Evolutionary conservation across 2,113 vertebrate genomes (phyloP), one percentile per base, ranked within the genome.

Genomic region (Corvus hawaiiensis): DNA sequence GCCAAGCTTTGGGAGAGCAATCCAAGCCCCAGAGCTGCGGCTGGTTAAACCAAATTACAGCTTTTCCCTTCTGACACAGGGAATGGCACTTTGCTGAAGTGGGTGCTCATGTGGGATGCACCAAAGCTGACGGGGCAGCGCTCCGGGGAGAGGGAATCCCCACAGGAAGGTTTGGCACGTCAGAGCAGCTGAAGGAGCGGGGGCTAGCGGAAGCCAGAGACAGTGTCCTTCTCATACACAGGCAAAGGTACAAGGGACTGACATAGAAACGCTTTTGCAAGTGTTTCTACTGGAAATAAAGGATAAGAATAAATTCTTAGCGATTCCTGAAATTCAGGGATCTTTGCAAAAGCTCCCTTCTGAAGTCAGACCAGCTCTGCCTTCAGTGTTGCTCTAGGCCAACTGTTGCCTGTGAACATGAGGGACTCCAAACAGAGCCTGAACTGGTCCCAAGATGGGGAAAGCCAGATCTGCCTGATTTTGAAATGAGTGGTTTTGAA

Each of bases 201-300:
- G 61, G 59, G 58, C 68, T 16, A 10, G 33, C 22, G 28, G 54
- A 37, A 48, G 44, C 28, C 43, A 54, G 52, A 44, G 84, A 15
- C 0, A 54, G 61, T 1, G 16, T 22, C 82, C n/a, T 75, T 24
- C 61, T 75, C 0, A 0, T 3, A 37, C 32, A 16, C 26, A 41
- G 8, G 19, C 2, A 10, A 85, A n/a, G 33, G 33, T 49, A 62
- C 15, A 19, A 55, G 18, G 30, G 18, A 43, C 22, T n/a, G 55
- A 75, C 8, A 24, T 0, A 21, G 20, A n/a, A 61, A 66, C 4
- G 1, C 11, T 55, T 56, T 3, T 39, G 51, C 39, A 86, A 68
- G 58, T 1, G 15, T 55, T 93, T 43, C 41, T 58, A 21, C 27
- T 26, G 27, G 67, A 82, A 87, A 66, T 44, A 72, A 66, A 79